phyloP scores from a whole-genome alignment of 2,888 invertebrate genomes.

The Cordilura impudica region DNA sequence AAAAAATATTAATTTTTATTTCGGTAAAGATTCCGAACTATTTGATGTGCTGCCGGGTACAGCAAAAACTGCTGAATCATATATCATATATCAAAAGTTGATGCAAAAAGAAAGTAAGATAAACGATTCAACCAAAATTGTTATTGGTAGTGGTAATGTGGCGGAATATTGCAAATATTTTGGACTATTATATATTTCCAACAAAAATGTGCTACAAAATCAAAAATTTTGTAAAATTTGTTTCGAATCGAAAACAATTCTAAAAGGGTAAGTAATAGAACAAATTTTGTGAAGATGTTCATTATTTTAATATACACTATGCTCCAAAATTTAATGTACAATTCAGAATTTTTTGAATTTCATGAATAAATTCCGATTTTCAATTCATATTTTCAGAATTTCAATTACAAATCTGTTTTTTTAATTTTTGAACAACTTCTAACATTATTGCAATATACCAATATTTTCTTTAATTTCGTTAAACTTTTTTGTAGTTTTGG shows the following conservation, averaged over 20 bases:
- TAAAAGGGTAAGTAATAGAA: conserved; percentile 11
- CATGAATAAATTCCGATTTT: no score
- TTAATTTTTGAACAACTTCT: no score
- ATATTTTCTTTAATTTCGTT: no score
- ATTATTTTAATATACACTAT: not conserved
- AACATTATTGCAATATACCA: no score
- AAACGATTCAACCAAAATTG: not conserved
- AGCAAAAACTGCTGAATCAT: not conserved
- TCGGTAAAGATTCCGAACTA: not conserved
- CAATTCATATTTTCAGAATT: no score
- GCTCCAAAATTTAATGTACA: not conserved
- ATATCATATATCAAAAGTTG: not conserved
- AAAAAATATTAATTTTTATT: not conserved
- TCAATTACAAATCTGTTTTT: no score
- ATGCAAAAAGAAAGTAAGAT: not conserved
- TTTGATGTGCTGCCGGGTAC: not conserved
- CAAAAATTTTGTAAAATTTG: not conserved
- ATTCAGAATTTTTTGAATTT: no score
- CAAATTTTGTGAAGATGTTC: no score
- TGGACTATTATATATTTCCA: not conserved
- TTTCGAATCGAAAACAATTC: not conserved
- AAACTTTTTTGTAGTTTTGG: not conserved
- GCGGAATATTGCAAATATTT: not conserved
- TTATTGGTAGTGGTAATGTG: not conserved
- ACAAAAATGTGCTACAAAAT: not conserved